phyloP scores from a whole-genome alignment of 2,797 vertebrate genomes.

The Rousettus madagascariensis region DNA sequence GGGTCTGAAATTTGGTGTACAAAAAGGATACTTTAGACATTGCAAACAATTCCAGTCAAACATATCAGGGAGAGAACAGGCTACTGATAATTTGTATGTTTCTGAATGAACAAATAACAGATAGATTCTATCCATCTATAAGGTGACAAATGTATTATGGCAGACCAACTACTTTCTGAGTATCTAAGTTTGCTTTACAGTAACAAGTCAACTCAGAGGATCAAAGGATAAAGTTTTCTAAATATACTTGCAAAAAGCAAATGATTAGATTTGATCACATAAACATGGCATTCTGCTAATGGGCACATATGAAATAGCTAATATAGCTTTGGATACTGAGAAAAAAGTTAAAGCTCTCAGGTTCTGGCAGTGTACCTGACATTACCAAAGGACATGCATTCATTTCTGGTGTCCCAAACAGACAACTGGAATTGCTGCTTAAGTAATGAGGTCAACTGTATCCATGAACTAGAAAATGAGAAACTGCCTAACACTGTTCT shows the following conservation, averaged over 20 bases:
- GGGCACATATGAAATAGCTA: not conserved
- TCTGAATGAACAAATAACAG: slow-evolving; percentile 12
- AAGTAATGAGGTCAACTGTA: not conserved
- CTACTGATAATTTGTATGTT: slow-evolving; percentile 6
- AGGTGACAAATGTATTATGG: not conserved
- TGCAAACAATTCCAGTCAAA: not conserved
- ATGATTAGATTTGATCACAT: not conserved
- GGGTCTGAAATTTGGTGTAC: not conserved
- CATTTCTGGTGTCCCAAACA: not conserved
- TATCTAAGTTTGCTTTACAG: not conserved
- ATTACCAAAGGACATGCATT: not conserved
- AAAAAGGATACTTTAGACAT: not conserved
- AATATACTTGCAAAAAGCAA: not conserved
- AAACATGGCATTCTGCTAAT: not conserved
- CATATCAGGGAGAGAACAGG: not conserved
- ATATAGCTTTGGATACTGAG: not conserved
- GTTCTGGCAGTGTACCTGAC: not conserved
- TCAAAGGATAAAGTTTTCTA: not conserved
- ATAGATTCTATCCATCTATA: not conserved
- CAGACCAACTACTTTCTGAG: not conserved
- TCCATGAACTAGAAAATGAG: not conserved
- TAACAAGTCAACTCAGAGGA: slow-evolving; percentile 8
- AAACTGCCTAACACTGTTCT: not conserved
- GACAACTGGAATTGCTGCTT: not conserved
- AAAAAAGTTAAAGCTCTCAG: not conserved